Percentiles rank a stretch among this genome's conserved stretches.
These are phyloP conservation scores for Aphrocallistes beatrix DNA, from an alignment of 37 sponge, comb jelly and placozoan species.

Conservation along the genomic window DNA sequence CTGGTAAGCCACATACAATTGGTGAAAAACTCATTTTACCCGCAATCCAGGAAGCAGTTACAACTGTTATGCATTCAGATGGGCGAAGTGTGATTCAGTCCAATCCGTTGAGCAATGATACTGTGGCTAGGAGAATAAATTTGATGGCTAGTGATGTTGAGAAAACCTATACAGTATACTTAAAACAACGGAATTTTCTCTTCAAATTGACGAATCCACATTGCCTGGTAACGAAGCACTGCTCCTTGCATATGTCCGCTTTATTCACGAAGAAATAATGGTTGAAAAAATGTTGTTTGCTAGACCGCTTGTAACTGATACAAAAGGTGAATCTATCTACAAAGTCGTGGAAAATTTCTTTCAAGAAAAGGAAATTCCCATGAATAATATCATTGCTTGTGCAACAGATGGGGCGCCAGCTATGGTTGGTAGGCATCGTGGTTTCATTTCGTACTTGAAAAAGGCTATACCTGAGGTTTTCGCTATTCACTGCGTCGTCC, in stretches of 20 bases:
- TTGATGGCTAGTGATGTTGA: not conserved
- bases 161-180: not conserved
- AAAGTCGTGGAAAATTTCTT: not conserved
- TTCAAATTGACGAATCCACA: not conserved
- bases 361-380: not conserved
- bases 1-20: conserved; percentile 1
- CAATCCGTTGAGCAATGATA: not conserved
- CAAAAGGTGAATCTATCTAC: not conserved
- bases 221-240: not conserved
- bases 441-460: not conserved
- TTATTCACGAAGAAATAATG: not conserved
- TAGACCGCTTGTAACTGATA: not conserved
- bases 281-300: not conserved
- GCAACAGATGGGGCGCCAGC: not conserved
- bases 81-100: not conserved
- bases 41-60: not conserved
- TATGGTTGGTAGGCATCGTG: not conserved
- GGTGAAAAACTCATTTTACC: not conserved
- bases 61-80: not conserved
- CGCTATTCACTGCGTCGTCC: not conserved
- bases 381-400: not conserved
- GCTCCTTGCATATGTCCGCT: not conserved
- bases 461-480: not conserved
- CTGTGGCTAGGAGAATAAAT: not conserved
- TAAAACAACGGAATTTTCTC: not conserved